Conservation (phyloP, 2,113 vertebrate species). For the Cricetomys ansorgei region DNA sequence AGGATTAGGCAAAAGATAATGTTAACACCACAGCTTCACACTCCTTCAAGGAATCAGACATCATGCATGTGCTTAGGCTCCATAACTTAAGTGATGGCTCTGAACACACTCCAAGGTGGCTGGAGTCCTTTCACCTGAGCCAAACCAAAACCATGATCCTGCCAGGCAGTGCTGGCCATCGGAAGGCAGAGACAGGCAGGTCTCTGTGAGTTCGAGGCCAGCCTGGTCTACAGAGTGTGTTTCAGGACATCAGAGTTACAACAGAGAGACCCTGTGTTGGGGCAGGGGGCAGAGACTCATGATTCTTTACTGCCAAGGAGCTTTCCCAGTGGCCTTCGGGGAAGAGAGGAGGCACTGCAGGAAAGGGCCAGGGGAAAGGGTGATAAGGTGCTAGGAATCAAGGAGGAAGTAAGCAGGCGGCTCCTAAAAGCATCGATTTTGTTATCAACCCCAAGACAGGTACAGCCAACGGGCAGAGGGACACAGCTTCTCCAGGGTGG, state of each 20-base stretch:
- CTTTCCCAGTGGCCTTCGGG: background rate
- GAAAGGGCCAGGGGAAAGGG: background rate
- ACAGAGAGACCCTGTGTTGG: too few relatives aligned
- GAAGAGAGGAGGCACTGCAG: background rate
- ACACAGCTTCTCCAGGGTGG: background rate
- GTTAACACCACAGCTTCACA: conserved; percentile 13
- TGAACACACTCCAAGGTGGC: background rate
- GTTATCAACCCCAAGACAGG: background rate
- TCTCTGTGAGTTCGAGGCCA: background rate
- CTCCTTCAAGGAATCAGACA: background rate
- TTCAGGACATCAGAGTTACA: too few relatives aligned
- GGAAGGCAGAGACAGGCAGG: too few relatives aligned
- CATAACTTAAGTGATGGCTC: background rate
- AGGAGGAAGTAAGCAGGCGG: background rate
- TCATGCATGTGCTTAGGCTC: background rate
- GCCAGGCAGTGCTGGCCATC: background rate
- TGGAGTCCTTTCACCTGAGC: background rate
- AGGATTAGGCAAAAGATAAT: conserved; percentile 55
- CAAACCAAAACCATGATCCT: background rate
- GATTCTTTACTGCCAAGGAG: background rate
- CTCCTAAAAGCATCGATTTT: background rate
- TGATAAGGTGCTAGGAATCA: background rate
- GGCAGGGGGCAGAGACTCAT: too few relatives aligned
- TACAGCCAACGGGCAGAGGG: background rate
- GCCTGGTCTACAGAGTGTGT: too few relatives aligned